Evolutionary conservation across 2,113 vertebrate species (phyloP).

Genomic region (Columba janthina): DNA sequence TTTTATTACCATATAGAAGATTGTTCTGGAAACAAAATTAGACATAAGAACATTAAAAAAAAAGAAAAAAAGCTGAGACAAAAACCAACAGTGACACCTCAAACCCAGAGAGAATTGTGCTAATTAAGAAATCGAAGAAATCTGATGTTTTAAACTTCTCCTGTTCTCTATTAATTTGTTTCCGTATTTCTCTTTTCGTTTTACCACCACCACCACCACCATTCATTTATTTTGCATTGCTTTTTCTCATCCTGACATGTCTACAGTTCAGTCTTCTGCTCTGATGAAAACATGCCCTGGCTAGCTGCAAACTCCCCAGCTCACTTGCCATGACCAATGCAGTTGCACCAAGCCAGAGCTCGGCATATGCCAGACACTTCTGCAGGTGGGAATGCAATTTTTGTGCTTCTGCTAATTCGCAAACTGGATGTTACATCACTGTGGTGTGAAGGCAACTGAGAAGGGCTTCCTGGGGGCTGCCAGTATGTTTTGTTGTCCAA

Average conservation of each 20-base stretch:
- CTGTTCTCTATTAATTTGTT: neutral
- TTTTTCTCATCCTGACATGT: neutral
- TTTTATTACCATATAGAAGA: constrained; percentile 1
- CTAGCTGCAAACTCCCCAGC: neutral
- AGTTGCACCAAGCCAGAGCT: neutral
- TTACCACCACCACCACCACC: neutral
- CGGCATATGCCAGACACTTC: neutral
- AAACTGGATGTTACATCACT: neutral
- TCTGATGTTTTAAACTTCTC: neutral
- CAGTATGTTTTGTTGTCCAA: neutral
- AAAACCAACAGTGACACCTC: neutral
- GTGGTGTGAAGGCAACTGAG: neutral
- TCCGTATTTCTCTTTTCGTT: neutral
- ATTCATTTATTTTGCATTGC: neutral
- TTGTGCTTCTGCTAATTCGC: neutral
- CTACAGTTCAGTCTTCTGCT: neutral
- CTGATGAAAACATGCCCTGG: neutral
- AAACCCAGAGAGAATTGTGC: neutral
- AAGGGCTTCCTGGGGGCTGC: neutral
- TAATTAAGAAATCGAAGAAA: neutral
- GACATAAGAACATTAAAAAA: neutral
- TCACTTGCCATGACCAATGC: neutral
- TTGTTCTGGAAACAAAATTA: neutral
- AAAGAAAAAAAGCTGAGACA: neutral
- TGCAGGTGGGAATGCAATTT: neutral